A percentile compares a stretch with the other conserved stretches of the same genome.
phyloP scores from a whole-genome alignment of 1,140 invertebrate species.

The Portunus trituberculatus region DNA sequence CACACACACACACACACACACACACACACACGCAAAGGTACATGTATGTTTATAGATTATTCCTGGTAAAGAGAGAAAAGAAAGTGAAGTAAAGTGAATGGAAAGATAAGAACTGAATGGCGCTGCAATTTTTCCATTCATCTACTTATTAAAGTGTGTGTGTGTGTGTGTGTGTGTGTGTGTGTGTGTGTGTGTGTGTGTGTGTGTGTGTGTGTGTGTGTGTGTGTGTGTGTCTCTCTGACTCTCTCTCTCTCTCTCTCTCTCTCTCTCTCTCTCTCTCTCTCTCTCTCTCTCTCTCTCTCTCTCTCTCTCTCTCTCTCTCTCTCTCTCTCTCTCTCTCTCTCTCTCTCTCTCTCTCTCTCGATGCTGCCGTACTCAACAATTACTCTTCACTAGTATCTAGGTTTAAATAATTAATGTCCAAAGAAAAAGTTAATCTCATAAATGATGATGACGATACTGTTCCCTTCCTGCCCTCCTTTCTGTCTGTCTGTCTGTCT shows the following conservation, averaged over 20 bases:
- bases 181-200: neutral
- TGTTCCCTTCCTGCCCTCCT: too few relatives aligned
- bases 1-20: neutral
- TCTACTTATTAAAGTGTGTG: too few relatives aligned
- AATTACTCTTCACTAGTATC: too few relatives aligned
- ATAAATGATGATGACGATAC: too few relatives aligned
- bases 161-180: neutral
- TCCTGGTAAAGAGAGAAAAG: neutral
- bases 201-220: neutral
- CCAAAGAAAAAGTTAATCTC: too few relatives aligned
- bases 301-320: slow-evolving; percentile 7
- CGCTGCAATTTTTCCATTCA: neutral
- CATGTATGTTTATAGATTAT: neutral
- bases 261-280: neutral
- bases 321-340: slow-evolving; percentile 7
- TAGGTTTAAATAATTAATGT: too few relatives aligned
- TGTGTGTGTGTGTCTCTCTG: neutral
- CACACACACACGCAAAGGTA: neutral
- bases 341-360: neutral
- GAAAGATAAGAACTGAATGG: neutral
- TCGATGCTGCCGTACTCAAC: too few relatives aligned
- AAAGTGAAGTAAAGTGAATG: neutral
- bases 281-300: too few relatives aligned
- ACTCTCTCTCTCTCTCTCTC: neutral
- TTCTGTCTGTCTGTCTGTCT: too few relatives aligned